Evolutionary conservation across 2,797 vertebrate genomes (phyloP).

Genomic region (Cirrhinus molitorella): DNA sequence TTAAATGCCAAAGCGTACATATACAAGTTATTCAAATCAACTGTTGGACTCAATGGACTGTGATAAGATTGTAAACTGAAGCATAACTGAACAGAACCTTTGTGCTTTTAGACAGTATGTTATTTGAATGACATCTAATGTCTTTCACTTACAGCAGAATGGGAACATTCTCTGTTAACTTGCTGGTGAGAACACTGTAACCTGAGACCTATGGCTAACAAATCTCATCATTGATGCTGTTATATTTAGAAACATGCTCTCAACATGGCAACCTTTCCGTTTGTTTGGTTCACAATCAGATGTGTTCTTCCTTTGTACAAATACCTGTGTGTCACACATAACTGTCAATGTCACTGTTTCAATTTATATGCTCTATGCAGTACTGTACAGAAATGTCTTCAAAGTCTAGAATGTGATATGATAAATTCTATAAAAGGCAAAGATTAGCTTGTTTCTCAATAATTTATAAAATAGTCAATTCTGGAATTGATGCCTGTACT

Average conservation of each 20-base stretch:
- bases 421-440: background rate
- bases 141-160: background rate
- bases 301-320: constrained; percentile 7
- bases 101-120: background rate
- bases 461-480: background rate
- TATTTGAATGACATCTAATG: background rate
- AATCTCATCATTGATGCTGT: background rate
- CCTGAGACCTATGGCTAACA: background rate
- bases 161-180: background rate
- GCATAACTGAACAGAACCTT: background rate
- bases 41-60: background rate
- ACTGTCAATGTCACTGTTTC: background rate
- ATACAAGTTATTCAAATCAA: background rate
- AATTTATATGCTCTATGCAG: constrained; percentile 4
- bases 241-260: background rate
- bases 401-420: background rate
- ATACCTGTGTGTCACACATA: background rate
- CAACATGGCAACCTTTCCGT: background rate
- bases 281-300: background rate
- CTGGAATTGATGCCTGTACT: background rate
- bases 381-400: background rate
- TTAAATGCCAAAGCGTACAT: constrained; percentile 41
- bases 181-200: background rate
- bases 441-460: background rate
- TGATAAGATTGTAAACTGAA: background rate